Percentiles rank a stretch among this genome's conserved stretches.
These are phyloP conservation scores for Psylliodes chrysocephalus DNA, from an alignment of 2,888 invertebrate genomes.

Conservation along the genomic window DNA sequence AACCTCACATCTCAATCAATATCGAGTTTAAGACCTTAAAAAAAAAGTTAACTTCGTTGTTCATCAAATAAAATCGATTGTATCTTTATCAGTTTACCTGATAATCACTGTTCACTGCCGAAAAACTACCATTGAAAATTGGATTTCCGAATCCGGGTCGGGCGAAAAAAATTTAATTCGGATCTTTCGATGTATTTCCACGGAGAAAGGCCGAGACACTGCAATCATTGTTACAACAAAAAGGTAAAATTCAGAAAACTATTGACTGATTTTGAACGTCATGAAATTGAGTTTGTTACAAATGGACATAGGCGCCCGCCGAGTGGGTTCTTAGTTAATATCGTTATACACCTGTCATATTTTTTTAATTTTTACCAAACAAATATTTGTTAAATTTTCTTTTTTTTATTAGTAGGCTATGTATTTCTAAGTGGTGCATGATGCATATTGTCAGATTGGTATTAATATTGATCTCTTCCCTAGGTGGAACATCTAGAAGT, in stretches of 20 bases:
- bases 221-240: conserved; percentile 17
- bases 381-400: too few species aligned
- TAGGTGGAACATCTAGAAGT: too few species aligned
- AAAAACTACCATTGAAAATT: background rate
- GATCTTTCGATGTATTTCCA: conserved; percentile 9
- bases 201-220: conserved; percentile 15
- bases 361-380: too few species aligned
- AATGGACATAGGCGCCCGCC: background rate
- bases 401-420: too few species aligned
- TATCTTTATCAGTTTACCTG: background rate
- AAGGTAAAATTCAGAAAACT: background rate
- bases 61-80: background rate
- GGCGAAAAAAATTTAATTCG: background rate
- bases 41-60: background rate
- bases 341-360: too few species aligned
- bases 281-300: background rate
- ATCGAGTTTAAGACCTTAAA: background rate
- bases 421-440: too few species aligned
- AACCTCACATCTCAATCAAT: too few species aligned
- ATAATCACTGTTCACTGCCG: background rate
- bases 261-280: background rate
- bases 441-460: too few species aligned
- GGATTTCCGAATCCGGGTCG: background rate
- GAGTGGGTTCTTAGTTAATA: background rate
- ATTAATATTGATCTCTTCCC: too few species aligned